These are phyloP conservation scores for Hypena proboscidalis DNA, from an alignment of 2,888 invertebrate species.

Conservation along the genomic window DNA sequence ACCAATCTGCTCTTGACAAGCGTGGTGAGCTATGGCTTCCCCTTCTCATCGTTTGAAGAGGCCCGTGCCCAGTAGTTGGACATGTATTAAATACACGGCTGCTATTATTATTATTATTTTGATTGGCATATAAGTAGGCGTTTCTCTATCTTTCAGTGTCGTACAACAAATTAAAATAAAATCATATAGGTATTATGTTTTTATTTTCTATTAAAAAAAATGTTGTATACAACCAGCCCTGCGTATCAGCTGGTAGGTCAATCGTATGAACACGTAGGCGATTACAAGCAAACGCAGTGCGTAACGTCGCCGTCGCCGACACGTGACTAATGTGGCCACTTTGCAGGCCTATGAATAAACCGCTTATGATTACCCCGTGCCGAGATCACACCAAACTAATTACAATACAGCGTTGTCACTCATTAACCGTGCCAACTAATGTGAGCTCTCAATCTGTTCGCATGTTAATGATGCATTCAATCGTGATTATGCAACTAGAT, in stretches of 20 bases:
- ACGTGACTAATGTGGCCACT: conserved; percentile 47
- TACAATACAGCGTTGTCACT: conserved; percentile 11
- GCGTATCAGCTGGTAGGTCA: conserved; percentile 47
- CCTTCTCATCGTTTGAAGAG: too few species aligned
- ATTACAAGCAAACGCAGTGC: conserved; percentile 39
- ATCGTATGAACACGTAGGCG: conserved; percentile 38
- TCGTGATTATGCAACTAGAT: background rate
- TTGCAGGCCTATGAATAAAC: conserved; percentile 51
- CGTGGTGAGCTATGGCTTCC: too few species aligned
- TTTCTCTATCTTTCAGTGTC: too few species aligned
- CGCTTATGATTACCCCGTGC: conserved; percentile 25
- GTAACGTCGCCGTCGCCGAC: conserved; percentile 34
- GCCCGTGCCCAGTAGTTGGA: too few species aligned
- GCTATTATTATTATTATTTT: too few species aligned
- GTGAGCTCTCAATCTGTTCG: background rate
- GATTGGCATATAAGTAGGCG: too few species aligned
- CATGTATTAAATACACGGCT: too few species aligned
- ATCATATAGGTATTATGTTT: too few species aligned
- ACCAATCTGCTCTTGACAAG: too few species aligned
- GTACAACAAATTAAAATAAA: too few species aligned
- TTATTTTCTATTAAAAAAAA: too few species aligned
- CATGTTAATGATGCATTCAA: background rate
- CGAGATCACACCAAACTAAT: conserved; percentile 23
- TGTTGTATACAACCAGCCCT: conserved; percentile 25
- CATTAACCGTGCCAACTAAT: background rate